A percentile compares a stretch with the other conserved stretches of the same genome.
These are phyloP conservation scores for Epinotia demarniana DNA, from an alignment of 2,888 invertebrate genomes.

Conservation along the genomic window DNA sequence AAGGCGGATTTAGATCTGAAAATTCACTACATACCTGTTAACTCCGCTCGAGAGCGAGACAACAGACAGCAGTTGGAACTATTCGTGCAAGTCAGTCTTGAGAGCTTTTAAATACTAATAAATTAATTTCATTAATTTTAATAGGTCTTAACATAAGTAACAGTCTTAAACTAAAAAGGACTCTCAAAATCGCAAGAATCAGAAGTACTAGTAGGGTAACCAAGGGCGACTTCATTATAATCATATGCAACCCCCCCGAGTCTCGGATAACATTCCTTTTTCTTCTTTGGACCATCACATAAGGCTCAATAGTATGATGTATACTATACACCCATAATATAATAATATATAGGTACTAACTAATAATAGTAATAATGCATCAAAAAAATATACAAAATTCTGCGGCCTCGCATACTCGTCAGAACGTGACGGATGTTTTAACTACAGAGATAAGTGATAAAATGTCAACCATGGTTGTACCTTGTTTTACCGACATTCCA, in stretches of 20 bases:
- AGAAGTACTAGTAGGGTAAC: too few relatives aligned
- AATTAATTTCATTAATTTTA: conserved; percentile 12
- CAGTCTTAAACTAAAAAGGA: too few relatives aligned
- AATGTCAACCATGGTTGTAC: too few relatives aligned
- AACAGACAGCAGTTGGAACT: background rate
- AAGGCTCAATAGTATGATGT: conserved; percentile 1
- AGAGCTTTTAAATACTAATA: background rate
- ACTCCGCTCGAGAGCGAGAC: background rate
- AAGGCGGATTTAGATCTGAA: background rate
- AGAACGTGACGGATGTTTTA: too few relatives aligned
- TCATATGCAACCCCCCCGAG: background rate
- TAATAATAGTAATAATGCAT: too few relatives aligned
- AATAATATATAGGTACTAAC: background rate
- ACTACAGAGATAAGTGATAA: too few relatives aligned
- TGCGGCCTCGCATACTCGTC: too few relatives aligned
- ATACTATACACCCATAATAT: background rate
- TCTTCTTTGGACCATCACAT: conserved; percentile 10
- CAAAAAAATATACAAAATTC: too few relatives aligned
- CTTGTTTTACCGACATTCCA: too few relatives aligned
- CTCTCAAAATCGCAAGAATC: too few relatives aligned
- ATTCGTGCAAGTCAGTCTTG: background rate
- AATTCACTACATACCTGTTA: background rate
- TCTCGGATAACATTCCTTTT: background rate
- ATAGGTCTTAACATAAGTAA: background rate
- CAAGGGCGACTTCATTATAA: background rate